Conservation (phyloP, 2,113 vertebrate genomes). For the Megaleporinus macrocephalus region DNA sequence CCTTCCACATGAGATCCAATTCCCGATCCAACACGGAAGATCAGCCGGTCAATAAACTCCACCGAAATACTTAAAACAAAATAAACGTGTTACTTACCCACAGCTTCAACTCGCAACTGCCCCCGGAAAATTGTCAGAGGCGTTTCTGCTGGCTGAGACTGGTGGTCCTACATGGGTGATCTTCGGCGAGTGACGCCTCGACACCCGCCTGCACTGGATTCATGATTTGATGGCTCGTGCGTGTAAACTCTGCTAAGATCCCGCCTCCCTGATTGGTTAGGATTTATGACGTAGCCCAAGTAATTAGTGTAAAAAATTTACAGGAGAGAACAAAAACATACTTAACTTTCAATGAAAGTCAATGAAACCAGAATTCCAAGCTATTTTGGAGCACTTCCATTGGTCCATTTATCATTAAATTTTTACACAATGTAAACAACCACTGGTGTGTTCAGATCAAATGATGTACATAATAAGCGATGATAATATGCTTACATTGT, state of each 20-base stretch:
- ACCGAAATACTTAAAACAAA: too few relatives aligned
- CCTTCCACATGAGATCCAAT: not conserved
- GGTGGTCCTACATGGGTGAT: not conserved
- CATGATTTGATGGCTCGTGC: not conserved
- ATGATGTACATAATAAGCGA: too few relatives aligned
- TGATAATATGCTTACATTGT: too few relatives aligned
- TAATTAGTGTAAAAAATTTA: not conserved
- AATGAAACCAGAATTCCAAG: too few relatives aligned
- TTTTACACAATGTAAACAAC: too few relatives aligned
- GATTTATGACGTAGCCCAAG: not conserved
- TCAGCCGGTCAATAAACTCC: too few relatives aligned
- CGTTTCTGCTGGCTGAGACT: not conserved
- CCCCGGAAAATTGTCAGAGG: not conserved
- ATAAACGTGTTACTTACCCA: not conserved
- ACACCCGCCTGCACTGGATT: not conserved
- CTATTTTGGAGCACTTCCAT: too few relatives aligned
- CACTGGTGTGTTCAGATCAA: too few relatives aligned
- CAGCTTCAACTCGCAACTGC: not conserved
- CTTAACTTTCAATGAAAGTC: too few relatives aligned
- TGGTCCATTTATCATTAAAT: too few relatives aligned
- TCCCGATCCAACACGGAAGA: not conserved
- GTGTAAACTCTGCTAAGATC: not conserved
- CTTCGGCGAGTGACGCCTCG: not conserved
- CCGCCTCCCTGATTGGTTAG: not conserved
- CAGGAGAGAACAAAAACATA: too few relatives aligned